These are phyloP conservation scores for Pipistrellus kuhlii DNA, from an alignment of 2,797 vertebrate species.

Conservation along the genomic window DNA sequence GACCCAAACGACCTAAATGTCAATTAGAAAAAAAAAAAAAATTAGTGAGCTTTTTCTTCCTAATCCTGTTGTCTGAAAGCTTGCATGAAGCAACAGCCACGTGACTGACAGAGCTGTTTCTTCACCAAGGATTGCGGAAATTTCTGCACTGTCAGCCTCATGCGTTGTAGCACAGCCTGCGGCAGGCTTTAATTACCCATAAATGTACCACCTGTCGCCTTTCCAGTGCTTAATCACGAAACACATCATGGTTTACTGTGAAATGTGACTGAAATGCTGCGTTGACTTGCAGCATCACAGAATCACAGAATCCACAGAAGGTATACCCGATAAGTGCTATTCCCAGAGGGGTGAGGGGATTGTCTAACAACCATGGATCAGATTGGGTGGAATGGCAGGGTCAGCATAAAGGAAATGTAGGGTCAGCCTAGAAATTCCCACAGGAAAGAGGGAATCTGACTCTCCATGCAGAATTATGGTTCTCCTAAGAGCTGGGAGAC, in stretches of 20 bases:
- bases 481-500: background rate
- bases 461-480: background rate
- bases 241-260: constrained; percentile 56
- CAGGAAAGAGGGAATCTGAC: background rate
- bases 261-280: constrained; percentile 45
- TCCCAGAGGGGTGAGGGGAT: background rate
- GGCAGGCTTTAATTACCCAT: constrained; percentile 68
- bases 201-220: constrained; percentile 65
- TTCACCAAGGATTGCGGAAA: background rate
- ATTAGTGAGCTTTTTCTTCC: background rate
- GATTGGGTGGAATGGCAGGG: background rate
- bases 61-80: background rate
- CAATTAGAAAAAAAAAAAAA: constrained; percentile 59
- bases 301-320: background rate
- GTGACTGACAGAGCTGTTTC: constrained; percentile 12
- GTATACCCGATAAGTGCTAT: background rate
- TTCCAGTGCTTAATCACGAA: constrained; percentile 67
- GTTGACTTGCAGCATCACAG: constrained; percentile 20
- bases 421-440: background rate
- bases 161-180: constrained; percentile 21
- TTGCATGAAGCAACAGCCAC: background rate
- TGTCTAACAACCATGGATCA: background rate
- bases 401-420: background rate
- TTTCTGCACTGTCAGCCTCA: background rate
- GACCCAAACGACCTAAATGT: constrained; percentile 38